Conservation (phyloP, 2,113 vertebrate species). For the Perognathus longimembris region DNA sequence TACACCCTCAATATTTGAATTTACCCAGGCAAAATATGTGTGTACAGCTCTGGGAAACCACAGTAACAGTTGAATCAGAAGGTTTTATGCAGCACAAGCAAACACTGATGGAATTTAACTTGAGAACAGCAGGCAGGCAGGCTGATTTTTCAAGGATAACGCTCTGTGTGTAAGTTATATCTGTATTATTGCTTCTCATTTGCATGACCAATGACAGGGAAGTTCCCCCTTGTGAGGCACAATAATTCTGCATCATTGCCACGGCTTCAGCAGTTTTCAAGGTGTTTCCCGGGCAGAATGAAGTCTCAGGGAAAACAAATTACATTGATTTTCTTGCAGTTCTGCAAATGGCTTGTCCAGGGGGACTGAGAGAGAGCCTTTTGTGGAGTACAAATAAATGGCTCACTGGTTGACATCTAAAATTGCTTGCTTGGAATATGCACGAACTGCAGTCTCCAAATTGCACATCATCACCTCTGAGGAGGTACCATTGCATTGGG, state of each 20-base stretch:
- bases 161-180: slow-evolving; percentile 61
- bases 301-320: slow-evolving; percentile 76
- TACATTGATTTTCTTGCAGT: slow-evolving; percentile 79
- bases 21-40: slow-evolving; percentile 11
- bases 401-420: slow-evolving; percentile 68
- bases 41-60: background rate
- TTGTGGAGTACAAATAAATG: slow-evolving; percentile 59
- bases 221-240: slow-evolving; percentile 64
- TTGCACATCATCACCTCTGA: slow-evolving; percentile 23
- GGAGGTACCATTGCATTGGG: slow-evolving; percentile 24
- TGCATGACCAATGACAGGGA: slow-evolving; percentile 69
- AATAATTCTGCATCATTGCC: slow-evolving; percentile 76
- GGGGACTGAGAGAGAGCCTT: slow-evolving; percentile 44
- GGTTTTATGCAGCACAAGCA: slow-evolving; percentile 35
- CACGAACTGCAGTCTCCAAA: slow-evolving; percentile 44
- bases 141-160: slow-evolving; percentile 44
- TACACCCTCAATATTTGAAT: slow-evolving; percentile 39
- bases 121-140: background rate
- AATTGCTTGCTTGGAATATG: slow-evolving; percentile 71
- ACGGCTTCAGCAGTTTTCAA: slow-evolving; percentile 63
- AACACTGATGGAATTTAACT: slow-evolving; percentile 55
- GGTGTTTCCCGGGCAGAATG: slow-evolving; percentile 64
- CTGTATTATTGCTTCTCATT: slow-evolving; percentile 53
- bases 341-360: slow-evolving; percentile 72
- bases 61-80: slow-evolving; percentile 45